A percentile compares a stretch with the other conserved stretches of the same genome.
Conservation (phyloP, 2,797 vertebrate genomes). For the Dendrocincla fuliginosa region DNA sequence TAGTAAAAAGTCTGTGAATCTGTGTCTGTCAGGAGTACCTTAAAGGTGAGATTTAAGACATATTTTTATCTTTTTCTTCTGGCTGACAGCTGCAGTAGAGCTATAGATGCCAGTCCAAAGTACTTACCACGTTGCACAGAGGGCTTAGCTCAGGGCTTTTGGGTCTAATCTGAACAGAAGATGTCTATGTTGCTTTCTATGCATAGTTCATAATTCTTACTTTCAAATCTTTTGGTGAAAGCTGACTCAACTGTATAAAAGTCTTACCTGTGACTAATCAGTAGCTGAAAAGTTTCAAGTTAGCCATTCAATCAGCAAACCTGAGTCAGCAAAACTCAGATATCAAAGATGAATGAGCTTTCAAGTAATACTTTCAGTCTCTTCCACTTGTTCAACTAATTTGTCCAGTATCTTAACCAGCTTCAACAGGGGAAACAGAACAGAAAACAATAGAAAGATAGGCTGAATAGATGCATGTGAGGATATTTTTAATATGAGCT, state of each 20-base stretch:
- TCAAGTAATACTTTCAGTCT: not conserved
- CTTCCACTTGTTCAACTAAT: not conserved
- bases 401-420: not conserved
- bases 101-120: not conserved
- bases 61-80: not conserved
- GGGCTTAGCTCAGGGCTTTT: not conserved
- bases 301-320: not conserved
- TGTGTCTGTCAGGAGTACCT: not conserved
- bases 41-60: not conserved
- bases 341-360: not conserved
- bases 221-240: not conserved
- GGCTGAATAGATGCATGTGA: not conserved
- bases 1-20: not conserved
- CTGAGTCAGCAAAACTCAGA: not conserved
- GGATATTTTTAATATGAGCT: not conserved
- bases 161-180: not conserved
- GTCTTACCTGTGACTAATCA: conserved; percentile 5
- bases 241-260: not conserved
- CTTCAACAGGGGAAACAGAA: not conserved
- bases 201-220: not conserved
- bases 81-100: not conserved
- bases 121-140: not conserved
- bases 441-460: not conserved
- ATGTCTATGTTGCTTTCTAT: not conserved
- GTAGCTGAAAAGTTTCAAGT: not conserved